Evolutionary conservation across 2,888 invertebrate genomes (phyloP), one percentile per base, ranked within the genome.

Genomic region (Alloplasta piceator): DNA sequence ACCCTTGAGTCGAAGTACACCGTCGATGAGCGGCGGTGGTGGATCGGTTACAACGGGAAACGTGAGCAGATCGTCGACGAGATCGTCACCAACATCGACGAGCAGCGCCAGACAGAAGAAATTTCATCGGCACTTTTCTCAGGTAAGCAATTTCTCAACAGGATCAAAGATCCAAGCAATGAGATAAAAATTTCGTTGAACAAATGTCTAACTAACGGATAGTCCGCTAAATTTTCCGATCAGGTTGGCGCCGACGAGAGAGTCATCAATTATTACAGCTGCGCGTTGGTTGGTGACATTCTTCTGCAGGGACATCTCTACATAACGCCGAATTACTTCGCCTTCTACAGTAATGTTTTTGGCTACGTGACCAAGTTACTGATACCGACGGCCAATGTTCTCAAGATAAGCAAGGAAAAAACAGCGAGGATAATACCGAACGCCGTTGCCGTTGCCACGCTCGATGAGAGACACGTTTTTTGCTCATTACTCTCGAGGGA

Each of bases 281-380:
- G 98, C 93, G 98, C 98, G 81, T 94, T 98, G 87, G 96, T 98
- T 82, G 97, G 97, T 83, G 98, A 98, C 92, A 97, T 98, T 87
- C 93, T 98, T 70, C 95, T 98, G 36, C 98, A 98, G 93, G 98
- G 98, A 73, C 96, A 97, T 91, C 94, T 98, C 86, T 98, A 98
- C 93, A 97, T 98, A 91, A 98, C 98, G 83, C 96, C 97, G 91
- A 97, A 98, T 92, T 98, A 98, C 93, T 98, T 98, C 93, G 98
- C 98, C 87, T 98, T 98, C 94, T 98, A 98, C 93, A 98, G 98
- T 83, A 98, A 98, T 92, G 98, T 98, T 79, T 98, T 98, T 92
- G 98, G 98, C 89, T 97, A 98, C 93, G 97, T 98, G 85, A 97
- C 98, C 89, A 97, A 97, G 97, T 93, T 98, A 86, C 94, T 98